phyloP scores from a whole-genome alignment of 2,113 vertebrate genomes.

The Anhinga rufa region DNA sequence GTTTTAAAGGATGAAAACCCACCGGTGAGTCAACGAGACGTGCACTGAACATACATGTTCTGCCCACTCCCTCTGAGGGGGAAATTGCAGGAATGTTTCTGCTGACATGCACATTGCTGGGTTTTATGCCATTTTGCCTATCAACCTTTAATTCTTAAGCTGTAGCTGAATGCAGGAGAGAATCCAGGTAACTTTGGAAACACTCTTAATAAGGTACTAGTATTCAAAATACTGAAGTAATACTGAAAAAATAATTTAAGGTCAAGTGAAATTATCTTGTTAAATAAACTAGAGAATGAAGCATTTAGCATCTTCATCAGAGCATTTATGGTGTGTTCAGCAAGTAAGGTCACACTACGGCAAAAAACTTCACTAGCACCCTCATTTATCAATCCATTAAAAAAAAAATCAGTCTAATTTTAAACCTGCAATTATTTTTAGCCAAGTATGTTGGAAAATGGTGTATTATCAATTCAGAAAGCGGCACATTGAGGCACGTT shows the following conservation, averaged over 20 bases:
- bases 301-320: not conserved
- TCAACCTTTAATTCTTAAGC: not conserved
- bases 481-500: not conserved
- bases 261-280: not conserved
- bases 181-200: not conserved
- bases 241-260: not conserved
- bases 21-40: not conserved
- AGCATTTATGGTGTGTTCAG: not conserved
- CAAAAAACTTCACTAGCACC: not conserved
- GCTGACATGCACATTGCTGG: not conserved
- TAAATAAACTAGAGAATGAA: not conserved
- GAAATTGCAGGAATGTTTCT: not conserved
- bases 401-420: not conserved
- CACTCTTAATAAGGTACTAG: not conserved
- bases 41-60: not conserved
- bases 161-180: not conserved
- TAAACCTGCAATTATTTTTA: not conserved
- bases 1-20: not conserved
- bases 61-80: fast-evolving
- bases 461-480: not conserved
- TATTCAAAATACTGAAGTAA: not conserved
- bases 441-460: not conserved
- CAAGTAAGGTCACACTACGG: not conserved
- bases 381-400: not conserved
- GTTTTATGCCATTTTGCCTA: not conserved